Evolutionary conservation across 2,888 invertebrate species (phyloP).

Genomic region (Octodonta nipae): DNA sequence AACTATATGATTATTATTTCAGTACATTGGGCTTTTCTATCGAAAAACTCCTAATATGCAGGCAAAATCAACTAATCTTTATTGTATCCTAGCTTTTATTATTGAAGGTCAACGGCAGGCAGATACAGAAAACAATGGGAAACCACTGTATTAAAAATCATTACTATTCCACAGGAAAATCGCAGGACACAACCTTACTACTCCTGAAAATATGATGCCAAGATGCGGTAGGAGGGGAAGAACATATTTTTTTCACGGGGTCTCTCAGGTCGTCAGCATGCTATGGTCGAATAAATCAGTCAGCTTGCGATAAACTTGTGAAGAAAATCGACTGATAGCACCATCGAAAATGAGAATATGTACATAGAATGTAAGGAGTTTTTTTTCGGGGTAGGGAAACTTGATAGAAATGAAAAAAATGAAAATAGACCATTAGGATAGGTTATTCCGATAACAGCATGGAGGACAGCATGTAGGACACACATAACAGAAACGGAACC

Average conservation of each 20-base stretch:
- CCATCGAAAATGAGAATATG: not conserved
- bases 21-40: too few species aligned
- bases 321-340: not conserved
- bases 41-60: too few species aligned
- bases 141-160: slow-evolving; percentile 1
- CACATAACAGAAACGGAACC: too few species aligned
- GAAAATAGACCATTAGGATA: too few species aligned
- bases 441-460: too few species aligned
- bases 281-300: too few species aligned
- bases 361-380: slow-evolving; percentile 1
- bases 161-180: not conserved
- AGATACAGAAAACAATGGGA: not conserved
- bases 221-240: not conserved
- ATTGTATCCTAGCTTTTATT: too few species aligned
- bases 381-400: not conserved
- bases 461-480: too few species aligned
- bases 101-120: not conserved
- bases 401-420: not conserved
- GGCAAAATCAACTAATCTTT: too few species aligned
- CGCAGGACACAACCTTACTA: not conserved
- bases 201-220: not conserved
- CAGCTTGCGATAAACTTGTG: not conserved
- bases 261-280: slow-evolving; percentile 1
- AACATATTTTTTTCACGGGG: slow-evolving; percentile 1
- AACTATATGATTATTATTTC: too few species aligned